Percentiles rank a stretch among this genome's conserved stretches.
These are phyloP conservation scores for Helicolenus hilgendorfi DNA, from an alignment of 2,797 vertebrate genomes.

Conservation along the genomic window DNA sequence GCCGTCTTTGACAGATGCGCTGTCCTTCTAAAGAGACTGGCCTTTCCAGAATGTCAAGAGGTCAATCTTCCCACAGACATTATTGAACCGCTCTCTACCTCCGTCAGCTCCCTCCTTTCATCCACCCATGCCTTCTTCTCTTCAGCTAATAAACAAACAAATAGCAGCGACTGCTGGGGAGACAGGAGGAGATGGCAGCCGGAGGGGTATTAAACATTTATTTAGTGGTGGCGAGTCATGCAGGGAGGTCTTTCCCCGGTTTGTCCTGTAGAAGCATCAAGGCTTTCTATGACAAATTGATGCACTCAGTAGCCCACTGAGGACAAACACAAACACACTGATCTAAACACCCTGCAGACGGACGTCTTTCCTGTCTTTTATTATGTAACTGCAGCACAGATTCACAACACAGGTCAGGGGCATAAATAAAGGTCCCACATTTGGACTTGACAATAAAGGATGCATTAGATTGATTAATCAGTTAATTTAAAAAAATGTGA, in stretches of 20 bases:
- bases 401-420: too few species aligned
- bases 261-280: conserved; percentile 4
- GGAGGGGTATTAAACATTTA: conserved; percentile 38
- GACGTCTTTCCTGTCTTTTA: neutral
- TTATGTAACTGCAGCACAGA: neutral
- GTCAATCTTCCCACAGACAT: conserved; percentile 61
- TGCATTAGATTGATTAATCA: too few species aligned
- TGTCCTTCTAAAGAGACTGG: conserved; percentile 20
- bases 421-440: too few species aligned
- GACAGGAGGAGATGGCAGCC: conserved; percentile 15
- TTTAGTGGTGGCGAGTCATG: conserved; percentile 28
- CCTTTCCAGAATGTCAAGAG: conserved; percentile 65
- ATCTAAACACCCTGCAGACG: neutral
- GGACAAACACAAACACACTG: neutral
- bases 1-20: neutral
- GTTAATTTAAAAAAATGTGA: too few species aligned
- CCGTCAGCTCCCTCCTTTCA: conserved; percentile 41
- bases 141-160: conserved; percentile 28
- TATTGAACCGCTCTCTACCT: conserved; percentile 49
- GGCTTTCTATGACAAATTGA: conserved; percentile 11
- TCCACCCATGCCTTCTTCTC: conserved; percentile 32
- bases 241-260: conserved; percentile 2
- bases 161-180: conserved; percentile 25
- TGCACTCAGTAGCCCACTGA: neutral
- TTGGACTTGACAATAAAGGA: too few species aligned